Percentiles rank a stretch among this genome's conserved stretches.
These are phyloP conservation scores for Orestias chungarensis DNA, from an alignment of 2,797 vertebrate species.

Conservation along the genomic window DNA sequence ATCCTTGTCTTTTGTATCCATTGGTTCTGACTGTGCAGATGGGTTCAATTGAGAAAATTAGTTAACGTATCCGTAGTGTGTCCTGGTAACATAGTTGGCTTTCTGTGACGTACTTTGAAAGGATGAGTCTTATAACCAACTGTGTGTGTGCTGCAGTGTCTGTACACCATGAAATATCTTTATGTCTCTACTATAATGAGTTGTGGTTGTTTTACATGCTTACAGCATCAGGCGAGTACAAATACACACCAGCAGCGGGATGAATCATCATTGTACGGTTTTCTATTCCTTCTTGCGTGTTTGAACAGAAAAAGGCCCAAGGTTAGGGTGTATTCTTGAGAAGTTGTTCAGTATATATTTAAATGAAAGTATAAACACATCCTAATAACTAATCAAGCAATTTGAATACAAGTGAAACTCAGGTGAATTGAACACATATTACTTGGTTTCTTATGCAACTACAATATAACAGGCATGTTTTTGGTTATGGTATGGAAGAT, in stretches of 20 bases:
- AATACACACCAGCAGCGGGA: conserved; percentile 31
- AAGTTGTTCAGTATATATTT: conserved; percentile 37
- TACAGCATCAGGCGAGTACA: conserved; percentile 23
- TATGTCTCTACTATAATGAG: conserved; percentile 49
- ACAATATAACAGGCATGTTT: background rate
- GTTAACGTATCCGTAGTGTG: background rate
- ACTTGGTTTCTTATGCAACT: background rate
- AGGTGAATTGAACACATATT: no score
- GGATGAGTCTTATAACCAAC: conserved; percentile 44
- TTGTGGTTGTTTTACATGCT: conserved; percentile 33
- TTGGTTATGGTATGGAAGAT: background rate
- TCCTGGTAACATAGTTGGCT: conserved; percentile 5
- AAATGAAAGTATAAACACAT: background rate
- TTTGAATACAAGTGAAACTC: background rate
- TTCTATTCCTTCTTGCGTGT: conserved; percentile 36
- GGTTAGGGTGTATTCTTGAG: conserved; percentile 10
- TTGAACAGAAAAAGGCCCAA: conserved; percentile 27
- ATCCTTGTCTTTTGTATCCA: conserved; percentile 12
- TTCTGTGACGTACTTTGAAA: conserved; percentile 25
- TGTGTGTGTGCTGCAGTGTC: conserved; percentile 45
- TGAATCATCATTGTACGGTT: conserved; percentile 49
- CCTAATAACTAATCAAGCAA: background rate
- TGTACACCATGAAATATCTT: conserved; percentile 58
- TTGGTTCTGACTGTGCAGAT: conserved; percentile 11
- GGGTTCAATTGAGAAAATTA: conserved; percentile 12